Base-by-base conservation (phyloP, 2,888 invertebrate species). In the Sinodicranocentrus sp. region DNA sequence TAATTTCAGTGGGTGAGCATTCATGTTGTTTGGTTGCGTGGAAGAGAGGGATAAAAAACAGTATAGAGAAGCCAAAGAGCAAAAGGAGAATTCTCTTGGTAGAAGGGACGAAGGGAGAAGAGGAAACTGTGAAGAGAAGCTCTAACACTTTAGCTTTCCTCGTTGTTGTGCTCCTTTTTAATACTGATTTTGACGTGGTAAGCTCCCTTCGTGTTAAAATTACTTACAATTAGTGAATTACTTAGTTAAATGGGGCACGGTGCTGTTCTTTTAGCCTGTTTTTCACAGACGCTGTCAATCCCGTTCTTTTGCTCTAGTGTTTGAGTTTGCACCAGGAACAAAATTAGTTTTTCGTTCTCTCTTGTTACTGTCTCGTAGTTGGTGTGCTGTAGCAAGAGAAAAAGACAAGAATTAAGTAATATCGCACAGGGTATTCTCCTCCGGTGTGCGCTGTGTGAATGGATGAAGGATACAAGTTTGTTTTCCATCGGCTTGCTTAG, bases 1-100 rank as follows among this genome's bases (percentile, higher is more conserved):
- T 68, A 68, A 68, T 68, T 68, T 68, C 44, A 48, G 68, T 8
- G 48, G 19, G 68, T 68, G 25, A 68, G 68, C 68, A 68, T 23
- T 17, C 68, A 67, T 28, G 13, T 57, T 10, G 2, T 8, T 39
- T 54, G 6, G 15, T 52, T 19, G 19, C 48, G 52, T n/a, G 33
- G 33, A n/a, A n/a, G n/a, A n/a, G n/a, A n/a, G n/a, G n/a, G 8
- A 17, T 3, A 52, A 52, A 52, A 52, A 52, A 3, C 19, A 15
- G 52, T 3, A 52, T 52, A 33, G 5, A 33, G 33, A n/a, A 33
- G 33, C 33, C 33, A 6, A 33, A 33, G 28, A 25, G 25, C 5
- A 17, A 68, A 68, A 68, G 48, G 52, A 13, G 52, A 13, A 5
- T 5, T 17, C 13, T 52, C 52, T 5, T 39, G 17, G 48, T 48